These are phyloP conservation scores for Camelus bactrianus DNA, from an alignment of 2,113 vertebrate species.

Conservation along the genomic window DNA sequence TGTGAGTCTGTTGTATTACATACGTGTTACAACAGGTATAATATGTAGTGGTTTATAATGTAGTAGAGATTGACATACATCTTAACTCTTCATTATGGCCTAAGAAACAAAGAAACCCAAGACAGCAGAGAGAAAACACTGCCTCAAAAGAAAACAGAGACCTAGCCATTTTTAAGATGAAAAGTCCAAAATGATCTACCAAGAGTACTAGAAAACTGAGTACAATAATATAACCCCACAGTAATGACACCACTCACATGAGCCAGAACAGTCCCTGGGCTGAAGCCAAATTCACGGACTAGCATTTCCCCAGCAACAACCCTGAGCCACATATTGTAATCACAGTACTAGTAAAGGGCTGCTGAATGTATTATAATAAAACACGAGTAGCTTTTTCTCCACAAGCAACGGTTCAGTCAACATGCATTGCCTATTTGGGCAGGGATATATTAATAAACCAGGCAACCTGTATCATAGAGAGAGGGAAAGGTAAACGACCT, in stretches of 20 bases:
- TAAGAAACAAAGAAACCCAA: conserved; percentile 28
- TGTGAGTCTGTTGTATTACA: background rate
- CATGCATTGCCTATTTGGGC: background rate
- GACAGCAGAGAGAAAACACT: background rate
- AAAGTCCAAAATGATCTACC: conserved; percentile 16
- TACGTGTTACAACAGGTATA: background rate
- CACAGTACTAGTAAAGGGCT: conserved; percentile 25
- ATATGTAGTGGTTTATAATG: background rate
- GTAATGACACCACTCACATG: conserved; percentile 12
- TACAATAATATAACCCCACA: background rate
- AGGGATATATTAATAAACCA: conserved; percentile 50
- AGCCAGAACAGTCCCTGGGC: background rate
- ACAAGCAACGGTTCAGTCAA: conserved; percentile 27
- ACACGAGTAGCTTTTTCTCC: conserved; percentile 49
- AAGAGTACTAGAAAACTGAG: conserved; percentile 12
- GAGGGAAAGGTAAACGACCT: background rate
- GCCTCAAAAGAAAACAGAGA: background rate
- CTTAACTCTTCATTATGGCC: background rate
- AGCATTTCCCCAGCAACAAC: conserved; percentile 44
- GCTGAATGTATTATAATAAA: conserved; percentile 63
- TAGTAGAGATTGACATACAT: background rate
- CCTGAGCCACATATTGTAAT: conserved; percentile 55
- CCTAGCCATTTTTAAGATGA: conserved; percentile 37
- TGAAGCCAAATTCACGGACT: conserved; percentile 46
- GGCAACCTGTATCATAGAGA: background rate